Base-by-base conservation (phyloP, 2,113 vertebrate species). In the Zosterops japonicus region DNA sequence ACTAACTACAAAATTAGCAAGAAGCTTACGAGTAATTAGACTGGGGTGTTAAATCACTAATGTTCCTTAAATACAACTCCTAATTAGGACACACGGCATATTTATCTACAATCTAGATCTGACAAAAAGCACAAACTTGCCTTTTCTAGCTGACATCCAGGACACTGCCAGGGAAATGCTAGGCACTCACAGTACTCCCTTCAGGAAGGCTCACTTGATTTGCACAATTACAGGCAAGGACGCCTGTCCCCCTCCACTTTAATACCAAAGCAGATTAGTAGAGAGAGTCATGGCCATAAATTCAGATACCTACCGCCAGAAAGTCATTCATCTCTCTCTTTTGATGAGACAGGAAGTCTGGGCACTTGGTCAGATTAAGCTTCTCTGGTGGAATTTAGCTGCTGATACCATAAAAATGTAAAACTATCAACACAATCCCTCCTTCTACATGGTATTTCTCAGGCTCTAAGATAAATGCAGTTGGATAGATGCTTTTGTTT, bases 1-100 rank as follows among this genome's bases (percentile, higher is more conserved):
- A 68, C 35, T 83, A 88, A 97, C 83, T 83, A 47, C 39, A 90
- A 94, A 95, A 93, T 95, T 87, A 95, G 46, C 46, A 83, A 87
- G 82, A 90, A 88, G 35, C 47, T 94, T 94, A 56, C 0, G 0
- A 89, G 64, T 90, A 93, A 96, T 94, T 95, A 95, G 83, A 83
- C 68, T 1, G 1, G 41, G n/a, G 28, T 90, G 76, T 70, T 90
- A 90, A 90, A 95, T 88, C 50, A 79, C 55, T 72, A 83, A 80
- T 15, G 59, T 70, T 77, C 91, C 68, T 94, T 86, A 94, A 93
- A 93, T 88, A 95, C 90, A 92, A 83, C 44, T 90, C 42, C n/a
- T 95, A 95, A 96, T 90, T 93, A 88, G 94, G 81, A 59, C 94
- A 90, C 41, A 74, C 1, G 0, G 0, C 50, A 70, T 52, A 57